Percentiles rank a stretch among this genome's conserved stretches.
Evolutionary conservation across 2,797 vertebrate species (phyloP).

Genomic region (Brachymystax lenok): DNA sequence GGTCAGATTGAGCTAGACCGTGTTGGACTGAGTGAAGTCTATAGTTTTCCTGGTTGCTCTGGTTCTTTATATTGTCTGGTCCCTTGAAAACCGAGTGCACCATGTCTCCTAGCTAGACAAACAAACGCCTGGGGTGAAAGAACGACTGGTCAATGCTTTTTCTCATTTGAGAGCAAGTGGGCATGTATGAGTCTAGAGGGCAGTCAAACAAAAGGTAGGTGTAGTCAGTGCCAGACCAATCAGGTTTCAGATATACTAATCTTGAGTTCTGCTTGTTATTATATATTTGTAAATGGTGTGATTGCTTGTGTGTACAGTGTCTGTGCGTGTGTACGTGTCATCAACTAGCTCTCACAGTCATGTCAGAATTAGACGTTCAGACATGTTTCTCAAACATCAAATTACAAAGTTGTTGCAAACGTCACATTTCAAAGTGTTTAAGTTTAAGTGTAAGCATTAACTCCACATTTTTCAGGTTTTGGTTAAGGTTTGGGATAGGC

Average conservation of each 20-base stretch:
- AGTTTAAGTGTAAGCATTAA: too few species aligned
- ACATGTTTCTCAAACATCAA: too few species aligned
- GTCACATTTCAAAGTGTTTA: too few species aligned
- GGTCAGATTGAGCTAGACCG: background rate
- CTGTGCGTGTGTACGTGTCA: too few species aligned
- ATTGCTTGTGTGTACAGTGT: background rate
- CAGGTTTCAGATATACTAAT: background rate
- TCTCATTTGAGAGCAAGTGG: background rate
- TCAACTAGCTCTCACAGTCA: background rate
- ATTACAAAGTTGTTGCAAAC: too few species aligned
- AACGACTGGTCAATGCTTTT: conserved; percentile 1
- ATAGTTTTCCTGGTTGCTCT: background rate
- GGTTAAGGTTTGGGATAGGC: too few species aligned
- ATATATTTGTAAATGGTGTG: background rate
- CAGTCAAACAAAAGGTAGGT: background rate
- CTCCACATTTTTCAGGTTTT: too few species aligned
- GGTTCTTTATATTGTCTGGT: background rate
- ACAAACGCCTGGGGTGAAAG: conserved; percentile 8
- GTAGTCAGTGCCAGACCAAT: background rate
- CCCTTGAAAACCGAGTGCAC: background rate
- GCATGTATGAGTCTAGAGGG: background rate
- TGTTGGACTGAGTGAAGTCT: background rate
- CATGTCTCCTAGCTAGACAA: conserved; percentile 26
- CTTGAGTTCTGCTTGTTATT: background rate
- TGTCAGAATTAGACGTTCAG: too few species aligned